A percentile compares a stretch with the other conserved stretches of the same genome.
phyloP scores from a whole-genome alignment of 92 coral and sea anemone genomes.

The Porites lobata region DNA sequence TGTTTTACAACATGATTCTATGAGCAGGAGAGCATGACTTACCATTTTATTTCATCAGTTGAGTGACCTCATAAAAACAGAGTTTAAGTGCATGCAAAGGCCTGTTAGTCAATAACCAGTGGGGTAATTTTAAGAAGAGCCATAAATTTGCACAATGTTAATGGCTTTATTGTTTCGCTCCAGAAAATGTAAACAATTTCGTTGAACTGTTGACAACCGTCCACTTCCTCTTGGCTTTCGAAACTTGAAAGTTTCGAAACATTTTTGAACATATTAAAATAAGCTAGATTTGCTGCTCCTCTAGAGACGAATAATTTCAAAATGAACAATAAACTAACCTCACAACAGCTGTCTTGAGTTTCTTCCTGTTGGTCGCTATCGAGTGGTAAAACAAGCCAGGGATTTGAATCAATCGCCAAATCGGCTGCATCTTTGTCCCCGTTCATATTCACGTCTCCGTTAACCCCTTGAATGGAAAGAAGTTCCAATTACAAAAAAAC shows the following conservation, averaged over 20 bases:
- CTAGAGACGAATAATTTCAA: background rate
- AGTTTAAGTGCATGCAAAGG: too few species aligned
- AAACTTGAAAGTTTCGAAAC: background rate
- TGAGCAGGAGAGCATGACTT: too few species aligned
- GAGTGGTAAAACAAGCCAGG: constrained; percentile 36
- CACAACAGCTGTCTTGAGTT: constrained; percentile 78
- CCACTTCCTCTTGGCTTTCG: background rate
- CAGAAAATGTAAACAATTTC: background rate
- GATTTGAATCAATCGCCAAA: background rate
- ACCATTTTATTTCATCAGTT: too few species aligned
- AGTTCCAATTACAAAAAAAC: background rate
- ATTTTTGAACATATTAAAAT: too few species aligned
- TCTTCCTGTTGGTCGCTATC: constrained; percentile 72
- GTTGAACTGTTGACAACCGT: background rate
- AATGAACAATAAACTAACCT: constrained; percentile 55
- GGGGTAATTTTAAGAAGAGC: background rate
- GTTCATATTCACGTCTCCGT: constrained; percentile 50
- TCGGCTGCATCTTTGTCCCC: constrained; percentile 31
- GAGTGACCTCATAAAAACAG: too few species aligned
- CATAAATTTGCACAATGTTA: background rate
- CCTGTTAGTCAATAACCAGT: too few species aligned
- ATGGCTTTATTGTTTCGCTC: background rate
- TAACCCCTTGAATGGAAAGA: constrained; percentile 47
- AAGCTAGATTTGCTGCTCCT: background rate
- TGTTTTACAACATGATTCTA: too few species aligned